Conservation (phyloP, 2,797 vertebrate species). For the Pogoniulus pusillus region DNA sequence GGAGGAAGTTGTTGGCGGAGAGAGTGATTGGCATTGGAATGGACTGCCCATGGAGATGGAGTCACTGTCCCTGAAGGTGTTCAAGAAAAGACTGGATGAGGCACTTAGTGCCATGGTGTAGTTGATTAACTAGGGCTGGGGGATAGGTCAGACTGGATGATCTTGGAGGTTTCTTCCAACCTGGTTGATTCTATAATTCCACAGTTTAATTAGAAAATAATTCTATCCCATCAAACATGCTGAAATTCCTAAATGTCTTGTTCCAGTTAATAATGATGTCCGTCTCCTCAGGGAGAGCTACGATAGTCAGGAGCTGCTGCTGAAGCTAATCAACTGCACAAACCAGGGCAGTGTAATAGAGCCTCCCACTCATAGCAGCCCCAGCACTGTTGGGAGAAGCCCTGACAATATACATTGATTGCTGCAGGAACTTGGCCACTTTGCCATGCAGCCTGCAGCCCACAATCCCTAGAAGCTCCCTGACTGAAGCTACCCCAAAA, state of each 20-base stretch:
- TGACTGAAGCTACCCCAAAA: background rate
- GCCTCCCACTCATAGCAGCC: background rate
- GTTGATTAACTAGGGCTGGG: no score
- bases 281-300: background rate
- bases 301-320: background rate
- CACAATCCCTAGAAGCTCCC: background rate
- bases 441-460: background rate
- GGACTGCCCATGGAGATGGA: no score
- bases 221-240: background rate
- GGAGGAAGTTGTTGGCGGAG: no score
- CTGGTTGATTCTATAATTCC: no score
- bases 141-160: no score
- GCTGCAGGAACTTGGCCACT: background rate
- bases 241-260: background rate
- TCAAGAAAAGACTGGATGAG: no score
- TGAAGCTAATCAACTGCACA: background rate
- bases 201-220: background rate
- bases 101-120: no score
- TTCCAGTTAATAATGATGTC: background rate
- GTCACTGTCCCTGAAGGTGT: no score
- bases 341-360: background rate
- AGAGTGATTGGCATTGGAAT: no score
- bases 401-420: accelerated
- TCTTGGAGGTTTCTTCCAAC: no score
- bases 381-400: background rate